phyloP scores from a whole-genome alignment of 1,140 invertebrate genomes.

The Ceratosolen solmsi region DNA sequence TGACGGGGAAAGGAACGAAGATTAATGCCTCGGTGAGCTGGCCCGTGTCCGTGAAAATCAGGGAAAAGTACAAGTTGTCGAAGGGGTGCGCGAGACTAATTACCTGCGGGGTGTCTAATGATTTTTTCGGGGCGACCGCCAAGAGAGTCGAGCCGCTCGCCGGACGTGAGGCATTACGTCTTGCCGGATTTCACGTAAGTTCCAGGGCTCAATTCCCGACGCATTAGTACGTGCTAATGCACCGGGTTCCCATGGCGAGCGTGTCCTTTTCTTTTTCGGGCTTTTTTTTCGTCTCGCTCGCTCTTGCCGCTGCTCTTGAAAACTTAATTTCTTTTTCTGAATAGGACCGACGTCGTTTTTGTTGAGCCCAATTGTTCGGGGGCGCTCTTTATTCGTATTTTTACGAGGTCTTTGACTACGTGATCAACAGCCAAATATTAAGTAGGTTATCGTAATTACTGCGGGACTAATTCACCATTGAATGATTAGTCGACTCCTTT shows the following conservation, averaged over 20 bases:
- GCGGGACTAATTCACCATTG: background rate
- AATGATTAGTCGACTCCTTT: background rate
- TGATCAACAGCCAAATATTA: background rate
- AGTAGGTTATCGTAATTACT: background rate
- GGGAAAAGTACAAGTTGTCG: background rate
- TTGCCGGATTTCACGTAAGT: conserved; percentile 20
- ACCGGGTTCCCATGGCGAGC: conserved; percentile 26
- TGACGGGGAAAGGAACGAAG: background rate
- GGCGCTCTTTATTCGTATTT: background rate
- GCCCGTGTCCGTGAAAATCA: conserved; percentile 16
- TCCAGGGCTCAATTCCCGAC: background rate
- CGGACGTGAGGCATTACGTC: background rate
- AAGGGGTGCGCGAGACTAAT: conserved; percentile 30
- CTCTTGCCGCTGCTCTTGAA: conserved; percentile 8
- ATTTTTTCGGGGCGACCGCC: conserved; percentile 10
- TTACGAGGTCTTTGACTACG: background rate
- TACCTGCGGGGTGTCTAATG: background rate
- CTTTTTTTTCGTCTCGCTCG: background rate
- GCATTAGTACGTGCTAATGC: conserved; percentile 29
- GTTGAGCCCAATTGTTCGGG: background rate
- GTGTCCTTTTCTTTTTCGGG: background rate
- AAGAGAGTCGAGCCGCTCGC: background rate
- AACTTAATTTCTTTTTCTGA: conserved; percentile 44
- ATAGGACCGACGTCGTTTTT: background rate
- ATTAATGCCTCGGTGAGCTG: conserved; percentile 22